Conservation (phyloP, 2,113 vertebrate species). For the Hippocampus comes region DNA sequence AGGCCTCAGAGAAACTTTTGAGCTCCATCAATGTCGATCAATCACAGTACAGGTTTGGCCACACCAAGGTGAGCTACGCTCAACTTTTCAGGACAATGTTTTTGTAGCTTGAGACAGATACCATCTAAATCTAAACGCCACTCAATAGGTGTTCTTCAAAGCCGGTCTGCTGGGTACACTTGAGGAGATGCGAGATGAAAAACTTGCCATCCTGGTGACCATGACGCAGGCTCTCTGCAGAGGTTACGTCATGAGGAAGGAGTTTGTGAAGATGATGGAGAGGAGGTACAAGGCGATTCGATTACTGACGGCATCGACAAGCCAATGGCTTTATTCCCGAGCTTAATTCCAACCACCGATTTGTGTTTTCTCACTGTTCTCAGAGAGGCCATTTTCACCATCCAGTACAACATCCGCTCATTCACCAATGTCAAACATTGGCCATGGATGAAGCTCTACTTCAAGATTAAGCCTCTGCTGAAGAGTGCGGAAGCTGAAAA, state of each 20-base stretch:
- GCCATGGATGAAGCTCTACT: slow-evolving; percentile 80
- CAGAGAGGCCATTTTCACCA: slow-evolving; percentile 80
- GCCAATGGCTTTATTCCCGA: neutral
- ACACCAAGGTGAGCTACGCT: slow-evolving; percentile 74
- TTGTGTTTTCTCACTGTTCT: neutral
- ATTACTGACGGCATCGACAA: neutral
- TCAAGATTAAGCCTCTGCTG: slow-evolving; percentile 76
- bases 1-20: slow-evolving; percentile 84
- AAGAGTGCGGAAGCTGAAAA: slow-evolving; percentile 79
- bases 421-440: slow-evolving; percentile 82
- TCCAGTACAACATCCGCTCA: slow-evolving; percentile 85
- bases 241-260: slow-evolving; percentile 69
- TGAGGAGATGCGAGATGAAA: slow-evolving; percentile 96
- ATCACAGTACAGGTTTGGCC: slow-evolving; percentile 85
- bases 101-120: neutral
- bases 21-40: slow-evolving; percentile 82
- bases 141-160: slow-evolving; percentile 84
- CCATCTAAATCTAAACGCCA: neutral
- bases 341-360: neutral
- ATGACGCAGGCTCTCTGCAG: slow-evolving; percentile 73
- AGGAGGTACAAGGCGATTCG: slow-evolving; percentile 40
- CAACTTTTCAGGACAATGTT: neutral
- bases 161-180: slow-evolving; percentile 81
- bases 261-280: slow-evolving; percentile 75
- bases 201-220: slow-evolving; percentile 75